These are phyloP conservation scores for Tetraneura akinire DNA, from an alignment of 1,140 invertebrate genomes.

Conservation along the genomic window DNA sequence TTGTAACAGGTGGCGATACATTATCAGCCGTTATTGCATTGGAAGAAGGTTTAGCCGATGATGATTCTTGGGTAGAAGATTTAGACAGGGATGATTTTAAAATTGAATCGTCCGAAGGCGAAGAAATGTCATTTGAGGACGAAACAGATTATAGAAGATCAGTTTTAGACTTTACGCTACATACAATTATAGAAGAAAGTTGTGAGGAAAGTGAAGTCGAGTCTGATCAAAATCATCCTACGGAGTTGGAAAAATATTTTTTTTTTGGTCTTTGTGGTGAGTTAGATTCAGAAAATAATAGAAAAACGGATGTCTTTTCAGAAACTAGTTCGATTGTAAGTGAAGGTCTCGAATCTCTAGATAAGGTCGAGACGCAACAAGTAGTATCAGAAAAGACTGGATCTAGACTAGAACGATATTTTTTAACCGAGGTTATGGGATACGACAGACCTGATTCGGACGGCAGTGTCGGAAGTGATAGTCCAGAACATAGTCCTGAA, in stretches of 20 bases:
- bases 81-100: conserved; percentile 70
- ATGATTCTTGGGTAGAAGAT: conserved; percentile 81
- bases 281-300: conserved; percentile 61
- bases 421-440: conserved; percentile 81
- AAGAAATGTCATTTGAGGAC: conserved; percentile 66
- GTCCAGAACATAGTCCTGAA: conserved; percentile 82
- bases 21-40: conserved; percentile 72
- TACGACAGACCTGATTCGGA: conserved; percentile 77
- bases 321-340: conserved; percentile 87
- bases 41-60: conserved; percentile 80
- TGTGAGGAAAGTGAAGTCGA: conserved; percentile 87
- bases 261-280: conserved; percentile 81
- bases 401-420: conserved; percentile 86
- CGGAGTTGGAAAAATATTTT: conserved; percentile 89
- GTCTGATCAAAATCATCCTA: conserved; percentile 61
- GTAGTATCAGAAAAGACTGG: conserved; percentile 73
- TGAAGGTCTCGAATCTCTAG: conserved; percentile 73
- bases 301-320: conserved; percentile 69
- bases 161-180: conserved; percentile 84
- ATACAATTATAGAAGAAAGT: conserved; percentile 91
- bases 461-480: conserved; percentile 81
- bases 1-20: conserved; percentile 67
- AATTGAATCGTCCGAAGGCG: conserved; percentile 64
- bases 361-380: conserved; percentile 61
- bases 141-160: conserved; percentile 78